phyloP scores from a whole-genome alignment of 1,140 invertebrate genomes.

The Nomia melanderi region DNA sequence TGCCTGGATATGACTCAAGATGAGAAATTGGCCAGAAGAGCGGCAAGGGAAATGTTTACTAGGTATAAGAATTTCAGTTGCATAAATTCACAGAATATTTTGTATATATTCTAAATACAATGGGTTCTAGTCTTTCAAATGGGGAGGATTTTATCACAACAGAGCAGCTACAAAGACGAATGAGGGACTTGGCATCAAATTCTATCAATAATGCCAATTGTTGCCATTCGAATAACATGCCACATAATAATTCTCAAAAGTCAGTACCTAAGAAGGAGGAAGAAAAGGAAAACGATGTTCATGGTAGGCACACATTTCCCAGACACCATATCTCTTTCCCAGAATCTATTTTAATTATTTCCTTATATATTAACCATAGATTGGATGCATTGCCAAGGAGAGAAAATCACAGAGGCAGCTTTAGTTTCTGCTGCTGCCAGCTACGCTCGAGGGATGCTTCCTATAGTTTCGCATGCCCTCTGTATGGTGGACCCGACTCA shows the following conservation, averaged over 20 bases:
- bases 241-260: slow-evolving; percentile 62
- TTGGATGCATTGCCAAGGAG: slow-evolving; percentile 82
- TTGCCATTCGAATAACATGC: slow-evolving; percentile 39
- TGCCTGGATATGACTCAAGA: slow-evolving; percentile 91
- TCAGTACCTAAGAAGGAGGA: slow-evolving; percentile 53
- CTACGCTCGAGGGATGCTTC: slow-evolving; percentile 89
- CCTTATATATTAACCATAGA: slow-evolving; percentile 51
- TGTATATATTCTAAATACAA: slow-evolving; percentile 21
- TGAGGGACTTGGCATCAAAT: slow-evolving; percentile 82
- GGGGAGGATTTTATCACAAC: slow-evolving; percentile 93
- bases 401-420: slow-evolving; percentile 89
- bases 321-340: not conserved
- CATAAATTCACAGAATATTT: not conserved
- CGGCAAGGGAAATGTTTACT: slow-evolving; percentile 91
- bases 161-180: slow-evolving; percentile 86
- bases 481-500: slow-evolving; percentile 86
- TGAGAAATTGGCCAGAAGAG: slow-evolving; percentile 92
- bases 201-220: slow-evolving; percentile 60
- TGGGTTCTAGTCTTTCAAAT: slow-evolving; percentile 85
- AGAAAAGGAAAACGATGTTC: slow-evolving; percentile 57
- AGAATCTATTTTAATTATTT: not conserved
- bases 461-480: slow-evolving; percentile 87
- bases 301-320: slow-evolving; percentile 59
- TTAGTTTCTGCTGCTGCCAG: slow-evolving; percentile 90
- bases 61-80: slow-evolving; percentile 80